phyloP scores from a whole-genome alignment of 2,797 vertebrate species.

The Dromococcyx pavoninus region DNA sequence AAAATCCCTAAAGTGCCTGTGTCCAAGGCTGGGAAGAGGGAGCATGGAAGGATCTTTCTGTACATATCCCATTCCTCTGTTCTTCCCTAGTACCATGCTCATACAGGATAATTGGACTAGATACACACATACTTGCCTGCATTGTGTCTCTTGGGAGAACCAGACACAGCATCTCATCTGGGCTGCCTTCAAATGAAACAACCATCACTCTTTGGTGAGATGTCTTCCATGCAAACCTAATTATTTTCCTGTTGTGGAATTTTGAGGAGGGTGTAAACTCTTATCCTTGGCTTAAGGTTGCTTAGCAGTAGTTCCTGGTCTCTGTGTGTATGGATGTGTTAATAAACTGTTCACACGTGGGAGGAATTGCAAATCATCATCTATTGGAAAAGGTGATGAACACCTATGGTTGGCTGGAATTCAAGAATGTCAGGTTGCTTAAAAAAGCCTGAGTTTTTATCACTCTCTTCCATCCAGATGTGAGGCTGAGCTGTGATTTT shows the following conservation, averaged over 20 bases:
- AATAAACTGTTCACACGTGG: neutral
- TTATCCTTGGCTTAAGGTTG: neutral
- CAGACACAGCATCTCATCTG: neutral
- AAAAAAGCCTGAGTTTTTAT: neutral
- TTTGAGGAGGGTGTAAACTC: neutral
- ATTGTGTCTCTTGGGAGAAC: neutral
- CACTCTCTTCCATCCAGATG: neutral
- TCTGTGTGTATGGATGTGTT: neutral
- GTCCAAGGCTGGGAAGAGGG: neutral
- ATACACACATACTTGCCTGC: neutral
- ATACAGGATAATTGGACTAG: neutral
- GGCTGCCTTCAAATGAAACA: neutral
- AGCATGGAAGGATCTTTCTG: neutral
- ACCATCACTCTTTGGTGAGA: neutral
- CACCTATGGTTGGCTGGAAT: neutral
- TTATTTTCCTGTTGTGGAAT: neutral
- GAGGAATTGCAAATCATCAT: neutral
- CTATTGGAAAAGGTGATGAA: neutral
- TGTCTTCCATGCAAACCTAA: neutral
- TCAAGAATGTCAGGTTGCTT: neutral
- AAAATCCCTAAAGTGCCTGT: neutral
- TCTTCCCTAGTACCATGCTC: neutral
- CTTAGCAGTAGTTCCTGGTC: neutral
- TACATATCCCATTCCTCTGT: neutral
- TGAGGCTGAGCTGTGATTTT: neutral